Evolutionary conservation across 2,113 vertebrate species (phyloP), one percentile per base, ranked within the genome.

Genomic region (Phycodurus eques): DNA sequence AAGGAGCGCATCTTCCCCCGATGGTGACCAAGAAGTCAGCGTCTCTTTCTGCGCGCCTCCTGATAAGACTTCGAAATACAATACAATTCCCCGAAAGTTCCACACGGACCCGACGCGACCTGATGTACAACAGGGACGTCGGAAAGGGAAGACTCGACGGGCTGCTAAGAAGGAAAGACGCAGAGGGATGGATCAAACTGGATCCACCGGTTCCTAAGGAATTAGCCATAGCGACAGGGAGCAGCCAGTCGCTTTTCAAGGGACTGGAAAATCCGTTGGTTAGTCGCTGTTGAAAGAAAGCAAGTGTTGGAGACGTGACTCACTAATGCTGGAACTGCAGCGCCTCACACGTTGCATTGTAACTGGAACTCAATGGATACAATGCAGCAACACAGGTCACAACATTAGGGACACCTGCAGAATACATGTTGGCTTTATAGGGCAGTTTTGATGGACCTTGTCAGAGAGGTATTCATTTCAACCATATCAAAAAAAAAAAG

Each of bases 121-220:
- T 75, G 0, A 53, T 20, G 72, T 54, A 33, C 72, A 67, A 68
- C 19, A 64, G 72, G 77, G 87, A 77, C 68, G 72, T 46, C 31
- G 72, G 70, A 70, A 78, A 72, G 63, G 73, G 57, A 67, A 81
- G 83, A 88, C 78, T 89, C 78, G 71, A 85, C 85, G 80, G 80
- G 89, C 87, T 82, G 74, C 69, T 72, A 17, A 42, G 68, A 78
- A 82, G 77, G 79, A 83, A 80, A 83, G 70, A 88, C 78, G 88
- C 82, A 89, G 80, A 88, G 77, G 88, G 93, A 94, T 93, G 92
- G 90, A 94, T 93, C 92, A 95, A 98, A 98, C 96, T 96, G 96
- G 96, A 98, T 96, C 93, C 96, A 97, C 96, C 96, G 96, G 96
- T 98, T 98, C 94, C 93, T 94, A 93, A 90, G 92, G 91, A 94